A percentile compares a stretch with the other conserved stretches of the same genome.
Evolutionary conservation across 2,888 invertebrate genomes (phyloP).

Genomic region (Cosmia pyralina): DNA sequence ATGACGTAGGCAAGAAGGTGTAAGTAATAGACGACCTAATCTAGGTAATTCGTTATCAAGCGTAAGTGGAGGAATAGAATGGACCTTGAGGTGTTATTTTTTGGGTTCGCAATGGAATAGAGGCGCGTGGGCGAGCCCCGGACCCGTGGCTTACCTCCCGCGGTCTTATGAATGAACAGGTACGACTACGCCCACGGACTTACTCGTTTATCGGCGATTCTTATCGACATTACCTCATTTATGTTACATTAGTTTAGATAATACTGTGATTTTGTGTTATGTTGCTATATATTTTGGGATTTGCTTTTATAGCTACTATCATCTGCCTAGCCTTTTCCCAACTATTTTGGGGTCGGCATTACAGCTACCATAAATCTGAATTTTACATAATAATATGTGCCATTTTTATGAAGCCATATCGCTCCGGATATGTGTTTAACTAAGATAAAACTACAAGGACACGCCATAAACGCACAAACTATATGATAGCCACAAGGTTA

Average conservation of each 20-base stretch:
- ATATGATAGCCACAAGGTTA: conserved; percentile 17
- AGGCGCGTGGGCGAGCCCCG: conserved; percentile 55
- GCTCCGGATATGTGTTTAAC: conserved; percentile 34
- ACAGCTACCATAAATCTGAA: conserved; percentile 8
- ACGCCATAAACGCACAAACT: background rate
- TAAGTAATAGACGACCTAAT: conserved; percentile 26
- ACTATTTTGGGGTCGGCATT: no score
- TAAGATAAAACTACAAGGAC: conserved; percentile 44
- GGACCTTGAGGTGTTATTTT: conserved; percentile 48
- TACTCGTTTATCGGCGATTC: conserved; percentile 70
- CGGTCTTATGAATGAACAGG: conserved; percentile 79
- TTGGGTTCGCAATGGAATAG: conserved; percentile 46
- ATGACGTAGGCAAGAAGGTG: conserved; percentile 19
- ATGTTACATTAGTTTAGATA: conserved; percentile 44
- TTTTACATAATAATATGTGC: conserved; percentile 12
- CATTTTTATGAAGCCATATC: conserved; percentile 22
- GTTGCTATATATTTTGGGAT: conserved; percentile 5
- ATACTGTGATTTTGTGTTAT: conserved; percentile 25
- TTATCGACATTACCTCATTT: conserved; percentile 67
- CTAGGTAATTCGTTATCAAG: conserved; percentile 35
- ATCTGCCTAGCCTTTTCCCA: no score
- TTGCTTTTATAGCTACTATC: background rate
- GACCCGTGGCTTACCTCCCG: conserved; percentile 58
- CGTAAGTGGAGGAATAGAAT: conserved; percentile 49
- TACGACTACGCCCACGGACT: conserved; percentile 72